Base-by-base conservation (phyloP, 2,797 vertebrate genomes). In the Anguilla obscura region DNA sequence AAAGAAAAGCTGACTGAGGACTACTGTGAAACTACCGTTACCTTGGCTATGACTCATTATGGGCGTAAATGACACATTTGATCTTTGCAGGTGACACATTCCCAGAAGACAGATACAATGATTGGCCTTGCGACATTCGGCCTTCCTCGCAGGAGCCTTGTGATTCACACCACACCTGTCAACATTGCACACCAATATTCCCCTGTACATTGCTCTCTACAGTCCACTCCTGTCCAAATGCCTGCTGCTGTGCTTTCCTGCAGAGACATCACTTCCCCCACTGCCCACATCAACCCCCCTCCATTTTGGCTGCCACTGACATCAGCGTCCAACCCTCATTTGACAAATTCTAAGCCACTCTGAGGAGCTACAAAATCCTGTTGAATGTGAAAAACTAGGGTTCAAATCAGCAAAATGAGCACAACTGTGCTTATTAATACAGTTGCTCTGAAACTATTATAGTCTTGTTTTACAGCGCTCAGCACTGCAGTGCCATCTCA, bases 111-210 rank as follows among this genome's bases (percentile, higher is more conserved):
- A 24, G 79, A 82, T 45, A 82, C 52, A 40, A 58, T 48, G 82
- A 30, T 60, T 40, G 60, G 60, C 12, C 16, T 2, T 21, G 12
- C 71, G 48, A 88, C 84, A 12, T 50, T 71, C 48, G 87, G 24
- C 50, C 66, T 45, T 6, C 58, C 66, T 83, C 58, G 87, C 66
- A 71, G 87, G 86, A 54, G 83, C 33, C 82, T 66, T 74, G 50
- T 88, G 63, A 74, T 74, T 85, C 83, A 85, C 87, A 88, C 87
- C 48, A 84, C 30, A 69, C 71, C 45, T 76, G 83, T 74, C 87
- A 88, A 27, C 83, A 85, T 74, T 74, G 54, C 87, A 86, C 69
- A 48, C 27, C 76, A 21, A 48, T 80, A 48, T 48, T 80, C 40
- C 76, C 3, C 14, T 79, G 36, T 14, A 71, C 71, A 58, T 12